Percentiles rank a stretch among this genome's conserved stretches.
These are phyloP conservation scores for Polia nebulosa DNA, from an alignment of 2,888 invertebrate species.

Conservation along the genomic window DNA sequence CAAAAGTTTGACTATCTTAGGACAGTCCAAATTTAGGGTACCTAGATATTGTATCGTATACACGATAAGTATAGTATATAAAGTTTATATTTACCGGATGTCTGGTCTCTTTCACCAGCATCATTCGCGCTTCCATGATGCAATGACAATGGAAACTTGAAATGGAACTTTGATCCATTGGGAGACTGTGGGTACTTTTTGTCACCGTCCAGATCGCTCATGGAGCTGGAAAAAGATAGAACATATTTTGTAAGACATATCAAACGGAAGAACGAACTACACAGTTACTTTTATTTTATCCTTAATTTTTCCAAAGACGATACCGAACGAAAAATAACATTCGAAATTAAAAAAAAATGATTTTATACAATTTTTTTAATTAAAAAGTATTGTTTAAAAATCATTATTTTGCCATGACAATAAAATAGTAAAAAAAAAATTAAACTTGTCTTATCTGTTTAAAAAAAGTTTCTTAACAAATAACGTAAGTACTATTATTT, in stretches of 20 bases:
- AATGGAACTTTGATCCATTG: constrained; percentile 93
- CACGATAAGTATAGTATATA: neutral
- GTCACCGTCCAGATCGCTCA: constrained; percentile 91
- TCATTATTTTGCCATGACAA: no score
- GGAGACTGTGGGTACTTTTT: constrained; percentile 91
- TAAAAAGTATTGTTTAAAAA: no score
- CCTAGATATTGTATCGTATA: no score
- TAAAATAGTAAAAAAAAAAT: no score
- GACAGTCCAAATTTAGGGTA: neutral
- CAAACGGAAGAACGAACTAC: neutral
- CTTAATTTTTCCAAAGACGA: no score
- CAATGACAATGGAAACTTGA: constrained; percentile 80
- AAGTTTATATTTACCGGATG: constrained; percentile 2
- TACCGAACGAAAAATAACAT: no score
- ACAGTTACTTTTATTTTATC: no score
- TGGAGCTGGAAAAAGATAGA: constrained; percentile 79
- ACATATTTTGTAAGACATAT: neutral
- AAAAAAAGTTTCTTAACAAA: no score
- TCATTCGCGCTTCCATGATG: constrained; percentile 75
- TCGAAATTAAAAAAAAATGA: no score
- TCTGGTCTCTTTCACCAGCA: constrained; percentile 73
- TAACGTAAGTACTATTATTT: no score
- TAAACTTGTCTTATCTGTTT: no score
- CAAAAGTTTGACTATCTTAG: neutral
- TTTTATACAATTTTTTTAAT: no score